These are phyloP conservation scores for Galago senegalensis DNA, from an alignment of 2,797 vertebrate genomes.

Conservation along the genomic window DNA sequence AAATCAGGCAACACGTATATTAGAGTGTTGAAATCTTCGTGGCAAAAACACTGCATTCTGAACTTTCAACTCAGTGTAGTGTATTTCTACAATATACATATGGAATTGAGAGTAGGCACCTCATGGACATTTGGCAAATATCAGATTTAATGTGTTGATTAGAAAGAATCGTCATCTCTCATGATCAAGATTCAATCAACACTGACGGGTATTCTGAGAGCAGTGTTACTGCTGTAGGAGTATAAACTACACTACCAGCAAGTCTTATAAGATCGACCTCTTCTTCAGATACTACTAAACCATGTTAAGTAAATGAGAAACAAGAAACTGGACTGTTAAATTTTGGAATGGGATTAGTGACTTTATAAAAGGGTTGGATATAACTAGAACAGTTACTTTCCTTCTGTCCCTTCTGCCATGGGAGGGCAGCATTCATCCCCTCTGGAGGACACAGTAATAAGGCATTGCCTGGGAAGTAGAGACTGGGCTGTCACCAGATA, in stretches of 20 bases:
- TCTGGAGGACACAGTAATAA: not conserved
- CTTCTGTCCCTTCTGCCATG: not conserved
- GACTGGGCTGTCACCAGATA: not conserved
- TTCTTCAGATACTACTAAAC: not conserved
- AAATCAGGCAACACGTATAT: not conserved
- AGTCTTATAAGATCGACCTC: not conserved
- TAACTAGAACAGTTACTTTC: not conserved
- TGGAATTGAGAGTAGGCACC: constrained; percentile 57
- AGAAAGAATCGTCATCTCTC: constrained; percentile 65
- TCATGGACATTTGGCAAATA: constrained; percentile 70
- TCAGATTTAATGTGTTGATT: constrained; percentile 58
- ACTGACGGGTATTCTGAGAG: constrained; percentile 15
- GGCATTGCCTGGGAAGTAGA: not conserved
- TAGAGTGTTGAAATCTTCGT: constrained; percentile 58
- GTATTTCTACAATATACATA: constrained; percentile 66
- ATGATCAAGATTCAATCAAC: constrained; percentile 60
- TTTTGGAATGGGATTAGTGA: not conserved
- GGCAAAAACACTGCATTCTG: constrained; percentile 57
- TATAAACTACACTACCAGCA: constrained; percentile 38
- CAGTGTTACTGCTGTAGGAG: constrained; percentile 21
- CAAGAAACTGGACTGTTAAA: not conserved
- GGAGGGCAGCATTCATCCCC: not conserved
- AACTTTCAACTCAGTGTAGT: constrained; percentile 56
- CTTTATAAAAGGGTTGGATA: not conserved
- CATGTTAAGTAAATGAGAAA: not conserved